Evolutionary conservation across 2,888 invertebrate genomes (phyloP), one percentile per base, ranked within the genome.

Genomic region (Pheosia tremula): DNA sequence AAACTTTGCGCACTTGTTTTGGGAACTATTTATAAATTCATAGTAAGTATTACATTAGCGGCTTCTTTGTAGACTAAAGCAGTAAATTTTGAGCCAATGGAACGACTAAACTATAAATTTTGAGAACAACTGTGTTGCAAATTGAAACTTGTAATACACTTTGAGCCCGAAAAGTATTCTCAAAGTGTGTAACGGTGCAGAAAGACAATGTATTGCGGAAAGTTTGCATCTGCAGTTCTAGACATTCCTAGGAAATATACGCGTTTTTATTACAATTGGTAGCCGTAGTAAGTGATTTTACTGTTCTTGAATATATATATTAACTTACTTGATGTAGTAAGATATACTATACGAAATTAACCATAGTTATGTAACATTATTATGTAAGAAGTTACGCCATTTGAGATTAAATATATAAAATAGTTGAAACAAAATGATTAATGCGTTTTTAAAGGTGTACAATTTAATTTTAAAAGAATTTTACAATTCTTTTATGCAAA

Each of bases 161-260:
- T 73, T 58, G 57, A 58, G 58, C 63, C 66, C 62, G 64, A 69
- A 74, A 68, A 68, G 62, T 69, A 66, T 73, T 74, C 69, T 67
- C 62, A 68, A 78, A 72, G 75, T 77, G 78, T 63, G 69, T 71
- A 77, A 67, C 75, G 63, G 60, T 13, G 65, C 67, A 71, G 67
- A 73, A 79, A 79, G 75, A 77, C 77, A 77, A 79, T 78, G 71
- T 77, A 79, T 71, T 69, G 64, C 63, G 66, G 71, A 74, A 79
- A 75, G 72, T 79, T 75, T 67, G 68, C 78, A 75, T 72, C 74
- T 77, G 73, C 75, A 77, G 52, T 70, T 65, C 67, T 72, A 66
- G 71, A 71, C 69, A 68, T 63, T 64, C 62, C 60, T 45, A 56
- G 68, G 64, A 66, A 72, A 69, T 64, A 66, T 71, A 71, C 64